Percentiles rank a stretch among this genome's conserved stretches.
Evolutionary conservation across 2,888 invertebrate genomes (phyloP).

Genomic region (Unio pictorum): DNA sequence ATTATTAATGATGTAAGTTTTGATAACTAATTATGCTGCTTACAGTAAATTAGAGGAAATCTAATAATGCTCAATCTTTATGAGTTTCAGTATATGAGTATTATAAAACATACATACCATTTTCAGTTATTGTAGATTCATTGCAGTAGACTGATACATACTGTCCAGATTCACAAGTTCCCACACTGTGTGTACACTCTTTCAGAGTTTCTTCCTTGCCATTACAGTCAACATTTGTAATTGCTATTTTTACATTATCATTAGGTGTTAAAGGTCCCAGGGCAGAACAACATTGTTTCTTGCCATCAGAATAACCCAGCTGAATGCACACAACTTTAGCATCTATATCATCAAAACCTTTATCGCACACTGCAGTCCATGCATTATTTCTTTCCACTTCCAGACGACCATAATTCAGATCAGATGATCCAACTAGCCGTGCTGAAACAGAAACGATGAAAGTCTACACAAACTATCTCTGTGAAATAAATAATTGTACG

Average conservation of each 20-base stretch:
- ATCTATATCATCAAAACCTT: slow-evolving; percentile 37
- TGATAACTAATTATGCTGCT: too few species aligned
- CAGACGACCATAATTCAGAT: slow-evolving; percentile 49
- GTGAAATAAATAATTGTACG: too few species aligned
- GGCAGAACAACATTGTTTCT: slow-evolving; percentile 36
- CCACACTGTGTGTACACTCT: slow-evolving; percentile 28
- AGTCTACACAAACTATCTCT: too few species aligned
- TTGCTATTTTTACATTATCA: slow-evolving; percentile 26
- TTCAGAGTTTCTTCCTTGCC: slow-evolving; percentile 40
- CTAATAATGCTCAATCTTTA: too few species aligned
- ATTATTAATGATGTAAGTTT: too few species aligned
- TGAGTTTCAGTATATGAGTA: too few species aligned
- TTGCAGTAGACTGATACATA: slow-evolving; percentile 50
- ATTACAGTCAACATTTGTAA: slow-evolving; percentile 45
- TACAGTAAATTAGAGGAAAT: too few species aligned
- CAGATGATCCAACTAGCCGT: slow-evolving; percentile 38
- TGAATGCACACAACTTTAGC: slow-evolving; percentile 51
- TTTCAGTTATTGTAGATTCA: slow-evolving; percentile 16
- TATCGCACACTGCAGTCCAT: slow-evolving; percentile 54
- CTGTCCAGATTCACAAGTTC: slow-evolving; percentile 30
- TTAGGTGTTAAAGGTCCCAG: slow-evolving; percentile 26
- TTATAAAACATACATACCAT: slow-evolving; percentile 21
- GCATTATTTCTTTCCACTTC: slow-evolving; percentile 46
- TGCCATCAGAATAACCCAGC: slow-evolving; percentile 47
- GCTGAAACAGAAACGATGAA: slow-evolving; percentile 28